Evolutionary conservation across 1,140 invertebrate species (phyloP), one percentile per base, ranked within the genome.

Genomic region (Drosophila kikkawai): DNA sequence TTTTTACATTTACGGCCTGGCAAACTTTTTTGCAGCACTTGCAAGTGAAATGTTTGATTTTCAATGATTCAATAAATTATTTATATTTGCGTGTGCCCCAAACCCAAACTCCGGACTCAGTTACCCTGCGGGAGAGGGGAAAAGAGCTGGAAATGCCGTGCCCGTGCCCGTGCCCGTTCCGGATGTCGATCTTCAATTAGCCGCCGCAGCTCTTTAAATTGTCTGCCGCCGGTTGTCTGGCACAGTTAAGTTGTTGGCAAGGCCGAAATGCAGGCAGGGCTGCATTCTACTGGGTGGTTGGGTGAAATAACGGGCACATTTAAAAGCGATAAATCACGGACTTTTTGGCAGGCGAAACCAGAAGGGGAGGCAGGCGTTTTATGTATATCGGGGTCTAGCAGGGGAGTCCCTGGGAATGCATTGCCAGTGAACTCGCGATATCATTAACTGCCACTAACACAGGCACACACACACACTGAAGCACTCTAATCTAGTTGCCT

Each of bases 11-110:
- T 60, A 47, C 70, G 70, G 70, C 55, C 70, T 60, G 68, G 45
- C 26, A 79, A 79, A 79, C 58, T 83, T 76, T 78, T 78, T 87
- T 75, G 71, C 64, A 67, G 82, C 87, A 90, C 85, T 90, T 90
- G 85, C 85, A 81, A 90, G 86, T 90, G 85, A 90, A 90, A 90
- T 90, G 85, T 91, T 90, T 90, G 85, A 90, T 90, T 90, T 88
- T 85, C 85, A 90, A 90, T 90, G 85, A 90, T 90, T 90, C 85
- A 90, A 90, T 90, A 90, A 90, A 90, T 90, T 79, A 90, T 90
- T 90, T 90, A 90, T 90, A 85, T 90, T 90, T 85, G 85, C 85
- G 85, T 90, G 68, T 82, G 78, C 66, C 63, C 36, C 26, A 34
- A 12, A 29, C 36, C 36, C 29, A 5, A 5, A 2, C 29, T 36